Conservation (phyloP, 2,113 vertebrate genomes). For the Balaeniceps rex region DNA sequence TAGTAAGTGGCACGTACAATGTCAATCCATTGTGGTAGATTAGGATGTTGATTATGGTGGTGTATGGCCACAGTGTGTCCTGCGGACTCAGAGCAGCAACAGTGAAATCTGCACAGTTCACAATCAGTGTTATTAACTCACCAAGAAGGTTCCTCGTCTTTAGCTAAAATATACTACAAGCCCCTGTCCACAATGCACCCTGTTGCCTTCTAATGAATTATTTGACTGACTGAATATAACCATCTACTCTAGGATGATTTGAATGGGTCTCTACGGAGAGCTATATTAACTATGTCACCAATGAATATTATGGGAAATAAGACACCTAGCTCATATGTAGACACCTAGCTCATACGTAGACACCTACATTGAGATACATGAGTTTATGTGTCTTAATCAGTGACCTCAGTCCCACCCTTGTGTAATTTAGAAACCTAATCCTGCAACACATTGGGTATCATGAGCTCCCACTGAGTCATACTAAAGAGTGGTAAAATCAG, state of each 20-base stretch:
- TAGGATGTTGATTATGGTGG: not conserved
- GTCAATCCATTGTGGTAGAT: not conserved
- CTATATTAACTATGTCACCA: not conserved
- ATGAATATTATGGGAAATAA: not conserved
- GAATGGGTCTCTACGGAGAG: not conserved
- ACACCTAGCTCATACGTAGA: not conserved
- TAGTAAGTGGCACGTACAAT: not conserved
- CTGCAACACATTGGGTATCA: not conserved
- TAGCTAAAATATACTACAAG: not conserved
- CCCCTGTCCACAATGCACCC: not conserved
- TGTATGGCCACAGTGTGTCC: not conserved
- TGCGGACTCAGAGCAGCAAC: not conserved
- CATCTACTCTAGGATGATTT: not conserved
- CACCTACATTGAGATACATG: not conserved
- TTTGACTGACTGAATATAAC: not conserved
- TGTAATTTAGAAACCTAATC: not conserved
- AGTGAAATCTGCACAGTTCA: not conserved
- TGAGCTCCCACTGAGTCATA: not conserved
- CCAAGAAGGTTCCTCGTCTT: not conserved
- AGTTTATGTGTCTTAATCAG: not conserved
- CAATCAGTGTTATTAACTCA: not conserved
- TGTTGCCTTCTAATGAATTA: not conserved
- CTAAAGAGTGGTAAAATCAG: not conserved
- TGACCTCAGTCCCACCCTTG: not conserved
- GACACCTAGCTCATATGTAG: not conserved